These are phyloP conservation scores for Percina caprodes DNA, from an alignment of 2,113 vertebrate species.

Conservation along the genomic window DNA sequence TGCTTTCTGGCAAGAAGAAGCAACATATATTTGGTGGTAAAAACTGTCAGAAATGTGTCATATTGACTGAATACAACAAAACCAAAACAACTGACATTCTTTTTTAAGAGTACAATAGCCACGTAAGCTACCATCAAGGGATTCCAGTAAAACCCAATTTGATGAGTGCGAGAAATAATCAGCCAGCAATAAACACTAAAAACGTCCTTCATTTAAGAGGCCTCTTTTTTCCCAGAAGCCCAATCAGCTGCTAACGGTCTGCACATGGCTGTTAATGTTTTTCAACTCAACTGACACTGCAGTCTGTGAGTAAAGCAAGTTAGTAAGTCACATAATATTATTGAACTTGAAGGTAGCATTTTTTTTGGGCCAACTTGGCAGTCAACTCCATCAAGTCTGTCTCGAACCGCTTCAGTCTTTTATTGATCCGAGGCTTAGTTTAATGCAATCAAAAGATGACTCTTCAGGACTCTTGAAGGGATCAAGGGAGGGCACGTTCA, in stretches of 20 bases:
- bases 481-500: neutral
- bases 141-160: slow-evolving; percentile 14
- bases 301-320: neutral
- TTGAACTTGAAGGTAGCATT: neutral
- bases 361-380: neutral
- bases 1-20: neutral
- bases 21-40: no score
- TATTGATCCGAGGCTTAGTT: neutral
- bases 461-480: neutral
- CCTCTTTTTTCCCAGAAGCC: neutral
- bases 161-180: slow-evolving; percentile 2
- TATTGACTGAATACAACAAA: neutral
- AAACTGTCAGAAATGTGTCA: neutral
- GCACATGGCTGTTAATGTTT: neutral
- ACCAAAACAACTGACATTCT: neutral
- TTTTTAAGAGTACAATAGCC: neutral
- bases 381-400: neutral
- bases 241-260: neutral
- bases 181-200: neutral
- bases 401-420: neutral
- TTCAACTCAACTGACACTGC: neutral
- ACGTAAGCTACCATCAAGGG: neutral
- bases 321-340: neutral
- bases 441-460: neutral
- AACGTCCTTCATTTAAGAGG: neutral